Percentiles rank a stretch among this genome's conserved stretches.
phyloP scores from a whole-genome alignment of 1,140 invertebrate species.

The Drosophila biarmipes region DNA sequence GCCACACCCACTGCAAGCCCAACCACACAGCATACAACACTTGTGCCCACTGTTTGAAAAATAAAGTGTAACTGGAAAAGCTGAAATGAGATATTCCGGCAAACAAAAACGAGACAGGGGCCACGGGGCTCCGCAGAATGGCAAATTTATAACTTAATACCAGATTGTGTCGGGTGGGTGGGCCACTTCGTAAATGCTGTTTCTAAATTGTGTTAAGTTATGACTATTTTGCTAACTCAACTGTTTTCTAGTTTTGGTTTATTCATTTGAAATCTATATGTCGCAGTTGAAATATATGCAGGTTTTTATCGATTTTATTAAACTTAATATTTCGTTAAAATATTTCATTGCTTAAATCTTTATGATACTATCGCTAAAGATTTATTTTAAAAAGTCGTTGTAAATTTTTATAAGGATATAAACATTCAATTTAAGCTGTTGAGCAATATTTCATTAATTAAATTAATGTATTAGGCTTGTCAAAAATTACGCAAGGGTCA shows the following conservation, averaged over 20 bases:
- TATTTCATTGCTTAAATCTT: background rate
- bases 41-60: slow-evolving; percentile 28
- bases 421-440: too few relatives aligned
- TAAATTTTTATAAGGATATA: too few relatives aligned
- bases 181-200: slow-evolving; percentile 12
- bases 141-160: slow-evolving; percentile 65
- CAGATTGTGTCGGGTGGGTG: slow-evolving; percentile 30
- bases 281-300: background rate
- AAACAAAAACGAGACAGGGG: slow-evolving; percentile 34
- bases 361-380: too few relatives aligned
- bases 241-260: background rate
- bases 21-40: slow-evolving; percentile 18
- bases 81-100: slow-evolving; percentile 66
- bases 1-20: slow-evolving; percentile 2
- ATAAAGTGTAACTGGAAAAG: slow-evolving; percentile 72
- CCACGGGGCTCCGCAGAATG: slow-evolving; percentile 23
- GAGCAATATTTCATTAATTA: too few relatives aligned
- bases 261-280: background rate
- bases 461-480: too few relatives aligned
- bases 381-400: background rate
- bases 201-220: slow-evolving; percentile 8
- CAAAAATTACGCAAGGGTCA: too few relatives aligned
- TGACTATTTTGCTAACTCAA: slow-evolving; percentile 9
- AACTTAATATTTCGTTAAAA: background rate
- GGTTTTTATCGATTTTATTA: background rate